Evolutionary conservation across 2,113 vertebrate species (phyloP).

Genomic region (Rana temporaria): DNA sequence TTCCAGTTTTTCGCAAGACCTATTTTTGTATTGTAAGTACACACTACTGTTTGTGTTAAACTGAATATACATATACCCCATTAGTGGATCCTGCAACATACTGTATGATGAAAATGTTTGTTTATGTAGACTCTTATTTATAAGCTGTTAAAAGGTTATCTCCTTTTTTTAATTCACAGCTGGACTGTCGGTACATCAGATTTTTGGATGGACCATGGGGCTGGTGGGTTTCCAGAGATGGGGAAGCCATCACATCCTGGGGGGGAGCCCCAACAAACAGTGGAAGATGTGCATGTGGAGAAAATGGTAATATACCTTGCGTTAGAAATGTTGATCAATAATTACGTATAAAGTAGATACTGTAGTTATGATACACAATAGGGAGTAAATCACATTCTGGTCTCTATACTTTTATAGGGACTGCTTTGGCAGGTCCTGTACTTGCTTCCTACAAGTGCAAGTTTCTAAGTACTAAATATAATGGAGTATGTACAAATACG

Average conservation of each 20-base stretch:
- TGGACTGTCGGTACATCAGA: slow-evolving; percentile 58
- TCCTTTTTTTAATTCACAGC: slow-evolving; percentile 12
- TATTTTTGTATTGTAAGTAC: too few relatives aligned
- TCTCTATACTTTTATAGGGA: not conserved
- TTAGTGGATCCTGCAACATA: too few relatives aligned
- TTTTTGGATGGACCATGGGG: slow-evolving; percentile 58
- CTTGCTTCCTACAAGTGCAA: too few relatives aligned
- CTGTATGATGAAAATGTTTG: too few relatives aligned
- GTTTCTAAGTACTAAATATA: too few relatives aligned
- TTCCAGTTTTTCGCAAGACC: too few relatives aligned
- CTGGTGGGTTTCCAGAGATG: slow-evolving; percentile 61
- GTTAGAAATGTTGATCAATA: not conserved
- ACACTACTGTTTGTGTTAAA: too few relatives aligned
- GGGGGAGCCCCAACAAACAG: slow-evolving; percentile 54
- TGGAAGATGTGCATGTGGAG: slow-evolving; percentile 58
- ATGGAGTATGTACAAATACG: too few relatives aligned
- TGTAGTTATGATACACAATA: not conserved
- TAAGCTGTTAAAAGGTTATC: too few relatives aligned
- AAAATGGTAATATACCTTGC: slow-evolving; percentile 46
- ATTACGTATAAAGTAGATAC: not conserved
- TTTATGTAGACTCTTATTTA: too few relatives aligned
- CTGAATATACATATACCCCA: too few relatives aligned
- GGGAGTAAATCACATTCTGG: not conserved
- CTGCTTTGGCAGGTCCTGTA: too few relatives aligned
- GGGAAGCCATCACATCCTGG: slow-evolving; percentile 54